Evolutionary conservation across 2,113 vertebrate species (phyloP), one percentile per base, ranked within the genome.

Genomic region (Agapornis roseicollis): DNA sequence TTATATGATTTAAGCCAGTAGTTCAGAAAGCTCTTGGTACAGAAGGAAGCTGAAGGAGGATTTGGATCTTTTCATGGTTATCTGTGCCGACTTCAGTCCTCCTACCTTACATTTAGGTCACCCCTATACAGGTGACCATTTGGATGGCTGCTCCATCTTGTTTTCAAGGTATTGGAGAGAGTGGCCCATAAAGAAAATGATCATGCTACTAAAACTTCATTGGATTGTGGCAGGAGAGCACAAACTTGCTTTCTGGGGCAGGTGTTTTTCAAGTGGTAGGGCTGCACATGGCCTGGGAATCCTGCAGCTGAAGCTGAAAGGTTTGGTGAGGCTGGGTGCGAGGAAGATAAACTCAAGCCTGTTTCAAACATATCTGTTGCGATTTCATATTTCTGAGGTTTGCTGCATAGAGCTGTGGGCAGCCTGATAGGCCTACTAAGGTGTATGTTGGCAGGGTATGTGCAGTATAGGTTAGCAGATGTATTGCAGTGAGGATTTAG

Each of bases 391-490:
- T 53, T 29, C 37, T 58, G 73, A 50, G 69, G 14, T 61, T 13
- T 44, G 52, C 63, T 58, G 24, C 16, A 23, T 0, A 0, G 47
- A 69, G 65, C 60, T 6, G 13, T 28, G 33, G 27, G 70, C 41
- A 58, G 69, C 31, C 66, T 66, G 33, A 15, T 17, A 17, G 44
- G n/a, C 19, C 28, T 55, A 7, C 23, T 12, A 5, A 2, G 3
- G 22, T 20, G 47, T 23, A 2, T 1, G 0, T 4, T 27, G 20
- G n/a, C 29, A 14, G 28, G 24, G 17, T 52, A 3, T 4, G 9
- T 24, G 31, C 10, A 4, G 42, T 11, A 1, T 5, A 13, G 50
- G 50, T 24, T 39, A 20, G 52, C 1, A 1, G 13, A 2, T 9
- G 10, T 46, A 25, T 28, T 33, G 8, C 22, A 11, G 27, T 0